Conservation (phyloP, 2,113 vertebrate genomes). For the Neotragus moschatus region DNA sequence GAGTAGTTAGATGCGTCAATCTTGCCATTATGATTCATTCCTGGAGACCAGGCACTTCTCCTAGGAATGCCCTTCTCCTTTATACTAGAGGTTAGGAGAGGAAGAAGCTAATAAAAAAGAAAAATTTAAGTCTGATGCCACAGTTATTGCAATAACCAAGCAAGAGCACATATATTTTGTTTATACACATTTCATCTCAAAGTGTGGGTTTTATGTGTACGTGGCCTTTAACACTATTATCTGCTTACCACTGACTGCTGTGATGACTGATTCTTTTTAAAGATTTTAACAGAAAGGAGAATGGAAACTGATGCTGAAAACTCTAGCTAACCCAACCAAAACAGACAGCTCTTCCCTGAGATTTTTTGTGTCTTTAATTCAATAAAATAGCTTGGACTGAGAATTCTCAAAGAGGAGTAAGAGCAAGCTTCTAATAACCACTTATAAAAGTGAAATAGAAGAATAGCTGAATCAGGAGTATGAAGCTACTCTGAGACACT, state of each 20-base stretch:
- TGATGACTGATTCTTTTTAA: background rate
- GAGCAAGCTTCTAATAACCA: background rate
- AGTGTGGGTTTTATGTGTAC: background rate
- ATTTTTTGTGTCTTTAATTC: background rate
- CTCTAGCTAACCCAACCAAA: background rate
- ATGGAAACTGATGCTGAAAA: background rate
- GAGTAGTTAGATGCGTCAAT: background rate
- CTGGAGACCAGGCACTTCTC: background rate
- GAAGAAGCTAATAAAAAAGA: background rate
- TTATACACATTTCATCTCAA: background rate
- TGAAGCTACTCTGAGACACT: background rate
- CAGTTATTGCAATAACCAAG: background rate
- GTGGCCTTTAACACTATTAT: background rate
- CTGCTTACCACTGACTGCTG: background rate
- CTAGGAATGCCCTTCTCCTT: background rate
- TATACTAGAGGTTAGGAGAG: background rate
- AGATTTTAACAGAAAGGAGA: background rate
- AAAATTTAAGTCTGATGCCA: background rate
- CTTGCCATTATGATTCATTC: background rate
- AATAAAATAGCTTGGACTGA: background rate
- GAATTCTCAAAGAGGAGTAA: background rate
- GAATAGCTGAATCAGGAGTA: background rate
- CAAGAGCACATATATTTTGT: background rate
- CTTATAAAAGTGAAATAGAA: slow-evolving; percentile 3
- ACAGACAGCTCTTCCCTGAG: background rate